Percentiles rank a stretch among this genome's conserved stretches.
Conservation (phyloP, 2,797 vertebrate species). For the Hypotaenidia philippensis region DNA sequence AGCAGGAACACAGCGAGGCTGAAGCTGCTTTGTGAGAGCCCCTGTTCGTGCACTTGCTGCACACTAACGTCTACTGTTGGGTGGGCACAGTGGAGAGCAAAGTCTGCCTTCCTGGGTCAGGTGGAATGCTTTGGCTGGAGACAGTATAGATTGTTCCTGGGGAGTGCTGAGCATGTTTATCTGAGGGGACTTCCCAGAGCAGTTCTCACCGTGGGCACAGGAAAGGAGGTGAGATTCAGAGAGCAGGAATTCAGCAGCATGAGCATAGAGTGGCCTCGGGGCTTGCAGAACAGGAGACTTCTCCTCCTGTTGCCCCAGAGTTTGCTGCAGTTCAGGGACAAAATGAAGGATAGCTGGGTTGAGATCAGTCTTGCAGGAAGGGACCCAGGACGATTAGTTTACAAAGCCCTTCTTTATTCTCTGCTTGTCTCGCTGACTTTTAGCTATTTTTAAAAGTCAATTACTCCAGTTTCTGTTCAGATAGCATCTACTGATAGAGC, state of each 20-base stretch:
- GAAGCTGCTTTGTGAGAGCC: background rate
- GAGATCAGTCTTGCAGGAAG: background rate
- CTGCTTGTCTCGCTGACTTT: background rate
- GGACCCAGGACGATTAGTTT: background rate
- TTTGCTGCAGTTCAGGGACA: background rate
- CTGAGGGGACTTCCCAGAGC: background rate
- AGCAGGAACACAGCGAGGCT: background rate
- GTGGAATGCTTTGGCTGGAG: background rate
- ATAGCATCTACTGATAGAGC: background rate
- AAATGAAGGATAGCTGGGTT: fast-evolving
- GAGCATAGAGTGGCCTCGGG: fast-evolving
- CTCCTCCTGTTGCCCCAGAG: background rate
- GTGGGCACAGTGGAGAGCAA: background rate
- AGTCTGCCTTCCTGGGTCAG: background rate
- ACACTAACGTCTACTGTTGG: fast-evolving
- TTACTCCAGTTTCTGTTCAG: background rate
- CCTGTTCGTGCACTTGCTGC: background rate
- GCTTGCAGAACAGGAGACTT: background rate
- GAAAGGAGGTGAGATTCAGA: background rate
- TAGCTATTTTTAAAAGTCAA: background rate
- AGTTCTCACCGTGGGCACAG: fast-evolving
- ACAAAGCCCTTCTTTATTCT: slow-evolving; percentile 4
- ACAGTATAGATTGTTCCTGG: fast-evolving
- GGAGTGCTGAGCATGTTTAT: background rate
- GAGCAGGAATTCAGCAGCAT: background rate